phyloP scores from a whole-genome alignment of 2,888 invertebrate species.

The Phortica magna region DNA sequence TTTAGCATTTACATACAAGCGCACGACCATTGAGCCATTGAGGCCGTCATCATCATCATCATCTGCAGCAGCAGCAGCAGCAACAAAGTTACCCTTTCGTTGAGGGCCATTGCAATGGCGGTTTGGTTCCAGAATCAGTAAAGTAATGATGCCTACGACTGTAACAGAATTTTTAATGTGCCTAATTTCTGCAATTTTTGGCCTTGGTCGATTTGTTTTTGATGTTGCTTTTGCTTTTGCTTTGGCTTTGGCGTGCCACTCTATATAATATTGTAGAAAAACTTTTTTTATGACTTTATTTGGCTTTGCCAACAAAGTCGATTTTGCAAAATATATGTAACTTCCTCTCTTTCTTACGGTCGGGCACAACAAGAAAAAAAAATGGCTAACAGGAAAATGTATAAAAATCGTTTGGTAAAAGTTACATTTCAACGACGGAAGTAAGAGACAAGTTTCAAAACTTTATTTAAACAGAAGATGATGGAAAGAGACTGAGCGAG shows the following conservation, averaged over 20 bases:
- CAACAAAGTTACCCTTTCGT: background rate
- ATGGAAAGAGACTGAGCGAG: constrained; percentile 48
- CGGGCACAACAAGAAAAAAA: background rate
- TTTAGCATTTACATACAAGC: background rate
- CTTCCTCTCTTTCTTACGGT: background rate
- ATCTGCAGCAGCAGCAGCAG: background rate
- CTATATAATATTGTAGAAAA: constrained; percentile 25
- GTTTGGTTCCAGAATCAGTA: background rate
- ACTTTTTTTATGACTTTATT: constrained; percentile 33
- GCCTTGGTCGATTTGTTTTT: background rate
- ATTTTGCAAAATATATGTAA: background rate
- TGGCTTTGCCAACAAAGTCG: constrained; percentile 26
- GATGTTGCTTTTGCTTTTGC: constrained; percentile 7
- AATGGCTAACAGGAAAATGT: constrained; percentile 8
- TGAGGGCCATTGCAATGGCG: background rate
- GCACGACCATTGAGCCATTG: background rate
- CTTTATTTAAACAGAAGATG: constrained; percentile 31
- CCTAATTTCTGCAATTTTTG: constrained; percentile 15
- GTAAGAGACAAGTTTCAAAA: constrained; percentile 25
- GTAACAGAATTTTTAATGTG: constrained; percentile 31
- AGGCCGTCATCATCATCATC: background rate
- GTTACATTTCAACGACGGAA: constrained; percentile 19
- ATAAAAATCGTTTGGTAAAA: constrained; percentile 30
- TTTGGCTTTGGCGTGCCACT: constrained; percentile 19
- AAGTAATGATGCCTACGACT: background rate